Percentiles rank a stretch among this genome's conserved stretches.
These are phyloP conservation scores for Mastacembelus armatus DNA, from an alignment of 2,797 vertebrate genomes.

Conservation along the genomic window DNA sequence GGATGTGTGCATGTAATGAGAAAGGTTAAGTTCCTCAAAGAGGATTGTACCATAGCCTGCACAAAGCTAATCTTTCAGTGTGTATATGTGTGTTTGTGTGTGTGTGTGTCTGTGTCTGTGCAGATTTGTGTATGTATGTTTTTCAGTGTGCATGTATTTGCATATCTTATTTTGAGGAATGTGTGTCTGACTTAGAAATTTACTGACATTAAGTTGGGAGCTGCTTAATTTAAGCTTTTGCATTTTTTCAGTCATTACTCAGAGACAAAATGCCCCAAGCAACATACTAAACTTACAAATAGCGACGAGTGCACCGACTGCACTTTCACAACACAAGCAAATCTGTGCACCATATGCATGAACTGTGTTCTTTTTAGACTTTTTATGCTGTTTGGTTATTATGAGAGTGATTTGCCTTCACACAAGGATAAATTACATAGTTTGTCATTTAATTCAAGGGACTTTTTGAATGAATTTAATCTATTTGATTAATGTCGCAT, in stretches of 20 bases:
- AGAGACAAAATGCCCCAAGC: no score
- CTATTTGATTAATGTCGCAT: neutral
- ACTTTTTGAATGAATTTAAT: neutral
- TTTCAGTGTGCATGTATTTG: constrained; percentile 15
- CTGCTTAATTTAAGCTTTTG: neutral
- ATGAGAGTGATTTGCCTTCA: no score
- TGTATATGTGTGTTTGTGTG: neutral
- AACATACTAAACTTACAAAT: no score
- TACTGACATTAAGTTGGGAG: neutral
- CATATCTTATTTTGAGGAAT: constrained; percentile 16
- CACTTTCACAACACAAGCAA: no score
- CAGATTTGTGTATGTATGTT: constrained; percentile 1
- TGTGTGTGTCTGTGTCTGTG: no score
- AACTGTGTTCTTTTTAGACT: no score
- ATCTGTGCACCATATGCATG: no score
- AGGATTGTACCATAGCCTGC: constrained; percentile 19
- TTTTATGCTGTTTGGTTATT: no score
- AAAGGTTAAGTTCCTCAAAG: constrained; percentile 43
- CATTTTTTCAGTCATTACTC: constrained; percentile 1
- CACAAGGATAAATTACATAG: no score
- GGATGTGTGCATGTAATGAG: constrained; percentile 38
- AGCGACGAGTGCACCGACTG: no score
- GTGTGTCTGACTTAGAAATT: constrained; percentile 6
- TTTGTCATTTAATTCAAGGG: neutral
- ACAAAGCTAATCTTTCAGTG: constrained; percentile 28